A percentile compares a stretch with the other conserved stretches of the same genome.
Evolutionary conservation across 2,113 vertebrate genomes (phyloP).

Genomic region (Tor tambroides): DNA sequence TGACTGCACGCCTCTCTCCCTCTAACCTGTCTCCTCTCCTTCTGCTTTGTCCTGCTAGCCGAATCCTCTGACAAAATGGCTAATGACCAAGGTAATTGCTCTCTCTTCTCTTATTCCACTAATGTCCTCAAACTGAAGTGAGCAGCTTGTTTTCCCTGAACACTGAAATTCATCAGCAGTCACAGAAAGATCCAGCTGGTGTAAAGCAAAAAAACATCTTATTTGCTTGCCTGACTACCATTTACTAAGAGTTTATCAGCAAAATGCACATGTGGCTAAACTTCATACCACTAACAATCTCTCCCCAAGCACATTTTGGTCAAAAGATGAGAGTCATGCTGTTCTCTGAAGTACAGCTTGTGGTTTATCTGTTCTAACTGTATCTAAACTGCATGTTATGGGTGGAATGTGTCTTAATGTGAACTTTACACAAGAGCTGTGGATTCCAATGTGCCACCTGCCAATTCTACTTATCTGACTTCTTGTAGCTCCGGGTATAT

Average conservation of each 20-base stretch:
- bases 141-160: conserved; percentile 22
- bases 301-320: not conserved
- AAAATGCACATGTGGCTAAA: conserved; percentile 5
- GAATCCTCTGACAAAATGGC: conserved; percentile 99
- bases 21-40: conserved; percentile 81
- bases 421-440: not conserved
- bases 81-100: conserved; percentile 99
- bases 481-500: conserved; percentile 82
- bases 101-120: conserved; percentile 64
- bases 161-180: conserved; percentile 31
- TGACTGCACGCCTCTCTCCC: conserved; percentile 63
- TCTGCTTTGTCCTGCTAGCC: conserved; percentile 88
- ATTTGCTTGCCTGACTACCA: conserved; percentile 28
- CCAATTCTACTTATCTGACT: conserved; percentile 32
- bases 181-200: conserved; percentile 30
- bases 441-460: not conserved
- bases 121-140: conserved; percentile 30
- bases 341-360: not conserved
- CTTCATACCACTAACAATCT: not conserved
- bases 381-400: not conserved
- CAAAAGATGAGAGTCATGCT: not conserved
- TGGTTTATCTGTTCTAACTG: conserved; percentile 8
- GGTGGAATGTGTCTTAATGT: not conserved
- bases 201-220: not conserved
- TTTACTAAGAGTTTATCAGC: conserved; percentile 25